Percentiles rank a stretch among this genome's conserved stretches.
phyloP scores from a whole-genome alignment of 2,113 vertebrate genomes.

The Microcebus jonahi region DNA sequence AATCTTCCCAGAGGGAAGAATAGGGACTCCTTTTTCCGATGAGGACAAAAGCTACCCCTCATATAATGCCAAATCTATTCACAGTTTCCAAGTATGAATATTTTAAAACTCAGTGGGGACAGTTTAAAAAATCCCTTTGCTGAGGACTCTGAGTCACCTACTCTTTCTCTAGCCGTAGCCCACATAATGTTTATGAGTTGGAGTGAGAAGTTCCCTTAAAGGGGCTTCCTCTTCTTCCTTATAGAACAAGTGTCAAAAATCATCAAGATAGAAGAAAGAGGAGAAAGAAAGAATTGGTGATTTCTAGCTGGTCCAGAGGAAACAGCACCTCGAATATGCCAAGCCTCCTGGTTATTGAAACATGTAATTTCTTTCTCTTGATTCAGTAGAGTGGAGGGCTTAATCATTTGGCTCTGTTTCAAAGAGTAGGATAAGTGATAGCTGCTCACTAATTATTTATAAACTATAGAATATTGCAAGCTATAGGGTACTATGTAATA shows the following conservation, averaged over 20 bases:
- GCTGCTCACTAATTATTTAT: conserved; percentile 32
- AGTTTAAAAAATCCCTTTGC: conserved; percentile 47
- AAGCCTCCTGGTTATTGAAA: background rate
- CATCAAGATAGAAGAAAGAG: background rate
- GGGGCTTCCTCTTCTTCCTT: conserved; percentile 40
- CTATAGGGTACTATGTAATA: background rate
- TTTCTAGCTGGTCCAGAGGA: conserved; percentile 21
- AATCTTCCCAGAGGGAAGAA: conserved; percentile 18
- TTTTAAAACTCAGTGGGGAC: conserved; percentile 60
- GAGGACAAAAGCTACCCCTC: conserved; percentile 44
- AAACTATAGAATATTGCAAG: background rate
- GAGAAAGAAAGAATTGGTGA: background rate
- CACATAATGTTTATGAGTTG: background rate
- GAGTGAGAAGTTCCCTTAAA: conserved; percentile 13
- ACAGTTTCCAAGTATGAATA: conserved; percentile 71
- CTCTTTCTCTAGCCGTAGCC: background rate
- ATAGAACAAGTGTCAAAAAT: background rate
- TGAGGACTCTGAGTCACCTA: conserved; percentile 40
- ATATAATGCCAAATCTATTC: conserved; percentile 40
- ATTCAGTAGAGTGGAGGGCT: background rate
- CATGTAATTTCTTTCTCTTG: background rate
- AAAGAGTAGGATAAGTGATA: background rate
- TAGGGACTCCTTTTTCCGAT: conserved; percentile 46
- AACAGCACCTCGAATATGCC: background rate
- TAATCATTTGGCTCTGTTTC: conserved; percentile 25